A percentile compares a stretch with the other conserved stretches of the same genome.
Conservation (phyloP, 2,113 vertebrate genomes). For the Gymnarchus niloticus region DNA sequence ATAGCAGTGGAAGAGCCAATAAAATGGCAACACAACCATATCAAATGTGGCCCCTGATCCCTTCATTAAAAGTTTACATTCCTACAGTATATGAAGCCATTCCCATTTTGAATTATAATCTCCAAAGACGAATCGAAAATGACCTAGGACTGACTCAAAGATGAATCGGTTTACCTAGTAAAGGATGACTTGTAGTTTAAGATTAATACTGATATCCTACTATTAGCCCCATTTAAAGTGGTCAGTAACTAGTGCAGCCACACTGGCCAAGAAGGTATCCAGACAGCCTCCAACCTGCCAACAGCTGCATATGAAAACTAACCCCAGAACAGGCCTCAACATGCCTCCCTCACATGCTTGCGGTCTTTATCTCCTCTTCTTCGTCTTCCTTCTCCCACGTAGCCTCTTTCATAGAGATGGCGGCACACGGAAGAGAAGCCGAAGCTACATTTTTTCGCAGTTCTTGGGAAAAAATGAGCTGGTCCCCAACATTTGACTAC, state of each 20-base stretch:
- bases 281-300: slow-evolving; percentile 39
- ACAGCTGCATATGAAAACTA: slow-evolving; percentile 37
- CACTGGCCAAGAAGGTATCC: slow-evolving; percentile 29
- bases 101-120: neutral
- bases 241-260: neutral
- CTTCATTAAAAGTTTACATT: neutral
- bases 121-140: neutral
- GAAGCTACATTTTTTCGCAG: neutral
- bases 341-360: slow-evolving; percentile 8
- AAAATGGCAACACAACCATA: neutral
- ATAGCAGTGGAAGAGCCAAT: neutral
- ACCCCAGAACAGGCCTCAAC: slow-evolving; percentile 26
- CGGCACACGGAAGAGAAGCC: neutral
- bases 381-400: neutral
- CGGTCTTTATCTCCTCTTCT: neutral
- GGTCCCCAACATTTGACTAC: neutral
- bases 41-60: neutral
- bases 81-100: neutral
- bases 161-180: neutral
- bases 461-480: neutral
- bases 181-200: neutral
- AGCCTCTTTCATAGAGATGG: neutral
- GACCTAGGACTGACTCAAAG: neutral
- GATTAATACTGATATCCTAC: neutral
- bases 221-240: neutral